These are phyloP conservation scores for Atta texana DNA, from an alignment of 1,140 invertebrate species.

Conservation along the genomic window DNA sequence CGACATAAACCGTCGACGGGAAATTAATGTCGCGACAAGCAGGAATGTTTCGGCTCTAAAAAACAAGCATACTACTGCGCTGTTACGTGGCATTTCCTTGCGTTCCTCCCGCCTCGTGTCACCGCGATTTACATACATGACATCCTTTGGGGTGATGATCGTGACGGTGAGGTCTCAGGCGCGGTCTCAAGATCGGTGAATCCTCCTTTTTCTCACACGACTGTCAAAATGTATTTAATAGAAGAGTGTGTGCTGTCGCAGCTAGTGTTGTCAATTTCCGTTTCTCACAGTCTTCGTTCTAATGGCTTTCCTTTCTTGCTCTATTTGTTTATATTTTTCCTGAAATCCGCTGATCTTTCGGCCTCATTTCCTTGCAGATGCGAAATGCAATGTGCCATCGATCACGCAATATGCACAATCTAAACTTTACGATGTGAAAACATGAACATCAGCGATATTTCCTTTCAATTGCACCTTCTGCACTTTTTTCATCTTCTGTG, in stretches of 20 bases:
- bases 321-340: not conserved
- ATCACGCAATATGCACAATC: not conserved
- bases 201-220: not conserved
- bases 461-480: not conserved
- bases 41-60: not conserved
- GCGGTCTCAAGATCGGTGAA: not conserved
- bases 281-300: not conserved
- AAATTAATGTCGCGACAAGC: not conserved
- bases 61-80: not conserved
- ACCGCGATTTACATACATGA: conserved; percentile 12
- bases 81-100: conserved; percentile 9
- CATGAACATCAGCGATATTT: not conserved
- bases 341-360: not conserved
- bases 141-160: conserved; percentile 2
- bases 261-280: conserved; percentile 12
- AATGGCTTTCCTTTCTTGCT: not conserved
- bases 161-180: not conserved
- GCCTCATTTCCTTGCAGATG: not conserved
- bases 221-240: conserved; percentile 45
- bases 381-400: not conserved
- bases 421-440: not conserved
- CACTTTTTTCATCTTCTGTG: not conserved
- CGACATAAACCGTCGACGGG: too few relatives aligned
- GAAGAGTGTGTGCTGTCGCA: not conserved
- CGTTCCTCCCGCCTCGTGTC: not conserved